Evolutionary conservation across 2,888 invertebrate genomes (phyloP).

Genomic region (Bembecia ichneumoniformis): DNA sequence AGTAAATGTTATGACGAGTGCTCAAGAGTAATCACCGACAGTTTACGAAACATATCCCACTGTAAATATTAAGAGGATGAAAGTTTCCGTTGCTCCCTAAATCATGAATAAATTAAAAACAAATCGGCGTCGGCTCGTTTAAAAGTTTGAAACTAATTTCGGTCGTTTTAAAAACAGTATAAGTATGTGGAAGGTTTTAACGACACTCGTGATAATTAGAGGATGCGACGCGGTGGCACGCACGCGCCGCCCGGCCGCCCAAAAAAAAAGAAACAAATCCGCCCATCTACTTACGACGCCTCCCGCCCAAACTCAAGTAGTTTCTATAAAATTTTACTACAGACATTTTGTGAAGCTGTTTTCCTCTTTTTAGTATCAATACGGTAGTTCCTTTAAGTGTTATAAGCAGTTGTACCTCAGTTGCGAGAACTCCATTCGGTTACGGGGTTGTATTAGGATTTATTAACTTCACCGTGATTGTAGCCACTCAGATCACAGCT

Average conservation of each 20-base stretch:
- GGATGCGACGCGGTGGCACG: conserved; percentile 30
- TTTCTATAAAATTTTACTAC: neutral
- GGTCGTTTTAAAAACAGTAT: conserved; percentile 28
- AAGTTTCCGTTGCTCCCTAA: neutral
- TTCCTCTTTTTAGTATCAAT: too few species aligned
- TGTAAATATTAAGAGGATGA: neutral
- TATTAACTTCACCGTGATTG: too few species aligned
- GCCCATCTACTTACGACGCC: conserved; percentile 17
- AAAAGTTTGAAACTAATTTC: neutral
- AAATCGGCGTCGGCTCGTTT: neutral
- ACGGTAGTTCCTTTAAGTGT: too few species aligned
- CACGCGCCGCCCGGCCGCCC: conserved; percentile 16
- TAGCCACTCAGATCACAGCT: too few species aligned
- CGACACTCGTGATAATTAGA: conserved; percentile 9
- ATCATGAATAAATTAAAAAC: neutral
- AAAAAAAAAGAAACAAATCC: conserved; percentile 17
- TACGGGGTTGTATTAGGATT: too few species aligned
- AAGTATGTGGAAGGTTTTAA: conserved; percentile 6
- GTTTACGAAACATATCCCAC: too few species aligned
- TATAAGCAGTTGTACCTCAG: too few species aligned
- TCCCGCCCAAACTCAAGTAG: conserved; percentile 14
- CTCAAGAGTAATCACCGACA: too few species aligned
- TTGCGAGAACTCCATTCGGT: too few species aligned
- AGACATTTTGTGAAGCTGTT: neutral
- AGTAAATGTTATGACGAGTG: too few species aligned